These are phyloP conservation scores for Acanthornis magna DNA, from an alignment of 2,797 vertebrate genomes.

Conservation along the genomic window DNA sequence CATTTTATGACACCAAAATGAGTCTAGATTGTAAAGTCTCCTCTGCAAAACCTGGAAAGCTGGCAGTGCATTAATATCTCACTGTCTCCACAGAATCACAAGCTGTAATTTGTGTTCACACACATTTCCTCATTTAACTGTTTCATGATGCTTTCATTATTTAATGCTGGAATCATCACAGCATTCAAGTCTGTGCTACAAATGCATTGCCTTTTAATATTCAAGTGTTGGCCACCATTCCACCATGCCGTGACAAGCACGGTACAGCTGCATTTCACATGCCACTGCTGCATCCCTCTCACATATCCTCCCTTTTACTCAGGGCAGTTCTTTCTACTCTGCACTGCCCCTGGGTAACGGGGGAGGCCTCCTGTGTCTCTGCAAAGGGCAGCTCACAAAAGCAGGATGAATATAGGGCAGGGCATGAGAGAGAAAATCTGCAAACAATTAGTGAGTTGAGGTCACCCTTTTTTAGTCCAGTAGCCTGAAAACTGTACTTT, in stretches of 20 bases:
- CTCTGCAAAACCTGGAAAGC: not conserved
- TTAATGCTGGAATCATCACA: not conserved
- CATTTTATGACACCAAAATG: not conserved
- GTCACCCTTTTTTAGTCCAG: not conserved
- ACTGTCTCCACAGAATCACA: not conserved
- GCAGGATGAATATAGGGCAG: not conserved
- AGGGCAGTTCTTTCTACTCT: not conserved
- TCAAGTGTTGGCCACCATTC: not conserved
- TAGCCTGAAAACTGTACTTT: not conserved
- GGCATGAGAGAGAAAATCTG: not conserved
- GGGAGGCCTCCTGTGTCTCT: not conserved
- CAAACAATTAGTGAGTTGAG: not conserved
- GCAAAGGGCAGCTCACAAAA: not conserved
- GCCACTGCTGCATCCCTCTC: not conserved
- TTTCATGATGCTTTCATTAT: not conserved
- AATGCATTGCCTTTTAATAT: not conserved
- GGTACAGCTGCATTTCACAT: not conserved
- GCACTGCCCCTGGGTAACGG: not conserved
- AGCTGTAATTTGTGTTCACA: not conserved
- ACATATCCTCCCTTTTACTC: not conserved
- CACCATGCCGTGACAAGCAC: rapidly evolving
- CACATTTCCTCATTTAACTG: not conserved
- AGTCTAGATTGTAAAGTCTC: not conserved
- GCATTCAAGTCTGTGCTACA: not conserved
- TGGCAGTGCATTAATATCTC: not conserved